Percentiles rank a stretch among this genome's conserved stretches.
These are phyloP conservation scores for Gymnocephalus cernua DNA, from an alignment of 2,113 vertebrate genomes.

Conservation along the genomic window DNA sequence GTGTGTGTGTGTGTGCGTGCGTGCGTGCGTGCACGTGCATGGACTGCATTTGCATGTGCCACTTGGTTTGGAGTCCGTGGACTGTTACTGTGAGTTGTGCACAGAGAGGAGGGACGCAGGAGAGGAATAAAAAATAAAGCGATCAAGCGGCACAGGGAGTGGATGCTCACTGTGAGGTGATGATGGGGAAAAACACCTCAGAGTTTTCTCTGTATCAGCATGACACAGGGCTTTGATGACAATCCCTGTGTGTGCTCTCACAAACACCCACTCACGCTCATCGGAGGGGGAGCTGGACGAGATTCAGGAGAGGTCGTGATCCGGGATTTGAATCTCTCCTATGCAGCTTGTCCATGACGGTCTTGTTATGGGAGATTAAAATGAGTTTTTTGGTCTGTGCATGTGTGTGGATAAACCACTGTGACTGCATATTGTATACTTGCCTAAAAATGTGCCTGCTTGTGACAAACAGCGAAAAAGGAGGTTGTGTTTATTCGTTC, in stretches of 20 bases:
- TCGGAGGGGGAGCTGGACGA: constrained; percentile 44
- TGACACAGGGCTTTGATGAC: background rate
- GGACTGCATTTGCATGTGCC: constrained; percentile 22
- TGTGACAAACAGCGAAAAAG: background rate
- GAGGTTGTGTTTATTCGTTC: background rate
- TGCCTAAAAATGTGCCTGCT: background rate
- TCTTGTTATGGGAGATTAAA: constrained; percentile 60
- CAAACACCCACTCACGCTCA: constrained; percentile 43
- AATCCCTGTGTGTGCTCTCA: constrained; percentile 1
- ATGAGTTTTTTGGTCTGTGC: constrained; percentile 17
- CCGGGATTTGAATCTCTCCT: constrained; percentile 67
- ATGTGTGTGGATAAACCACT: constrained; percentile 18
- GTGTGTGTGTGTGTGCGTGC: constrained; percentile 38
- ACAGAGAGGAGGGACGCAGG: background rate
- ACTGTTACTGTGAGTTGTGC: constrained; percentile 9
- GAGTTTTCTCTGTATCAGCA: constrained; percentile 33
- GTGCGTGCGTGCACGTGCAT: background rate
- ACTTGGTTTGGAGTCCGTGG: constrained; percentile 16
- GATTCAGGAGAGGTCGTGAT: constrained; percentile 63
- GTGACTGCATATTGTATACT: constrained; percentile 8
- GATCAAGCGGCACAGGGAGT: constrained; percentile 1
- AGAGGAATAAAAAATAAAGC: background rate
- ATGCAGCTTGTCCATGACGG: constrained; percentile 36
- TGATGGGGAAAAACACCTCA: constrained; percentile 20
- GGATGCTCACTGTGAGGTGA: background rate